Evolutionary conservation across 2,888 invertebrate species (phyloP).

Genomic region (Frankliniella intonsa): DNA sequence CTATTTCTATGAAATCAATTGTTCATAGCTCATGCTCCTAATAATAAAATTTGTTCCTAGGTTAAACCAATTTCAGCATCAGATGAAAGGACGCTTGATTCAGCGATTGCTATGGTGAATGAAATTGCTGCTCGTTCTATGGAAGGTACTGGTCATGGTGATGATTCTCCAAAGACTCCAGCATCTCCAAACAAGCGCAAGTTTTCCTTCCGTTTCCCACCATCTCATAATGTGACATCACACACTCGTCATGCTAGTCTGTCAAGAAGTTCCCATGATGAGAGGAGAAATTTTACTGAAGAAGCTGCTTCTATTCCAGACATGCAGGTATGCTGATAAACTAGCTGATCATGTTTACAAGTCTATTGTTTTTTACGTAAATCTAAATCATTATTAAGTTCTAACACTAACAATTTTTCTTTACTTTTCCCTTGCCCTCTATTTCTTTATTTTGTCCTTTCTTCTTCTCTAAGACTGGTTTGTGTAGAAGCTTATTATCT

Average conservation of each 20-base stretch:
- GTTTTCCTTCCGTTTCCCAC: conserved; percentile 72
- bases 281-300: conserved; percentile 83
- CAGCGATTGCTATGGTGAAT: conserved; percentile 88
- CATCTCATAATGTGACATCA: conserved; percentile 40
- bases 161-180: conserved; percentile 50
- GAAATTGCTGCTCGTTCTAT: conserved; percentile 73
- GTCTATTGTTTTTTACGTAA: conserved; percentile 33
- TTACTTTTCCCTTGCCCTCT: conserved; percentile 39
- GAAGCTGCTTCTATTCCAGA: conserved; percentile 81
- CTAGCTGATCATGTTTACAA: conserved; percentile 31
- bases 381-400: conserved; percentile 4
- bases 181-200: conserved; percentile 68
- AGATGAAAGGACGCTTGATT: conserved; percentile 85
- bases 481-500: conserved; percentile 29
- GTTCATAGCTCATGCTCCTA: background rate
- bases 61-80: conserved; percentile 92
- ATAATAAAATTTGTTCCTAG: conserved; percentile 40
- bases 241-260: conserved; percentile 36
- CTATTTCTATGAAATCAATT: background rate
- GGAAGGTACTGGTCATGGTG: conserved; percentile 43
- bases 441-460: conserved; percentile 38
- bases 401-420: conserved; percentile 32
- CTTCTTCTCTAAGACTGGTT: conserved; percentile 30
- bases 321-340: conserved; percentile 65
- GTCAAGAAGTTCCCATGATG: conserved; percentile 57